Evolutionary conservation across 2,113 vertebrate genomes (phyloP).

Genomic region (Bombycilla garrulus): DNA sequence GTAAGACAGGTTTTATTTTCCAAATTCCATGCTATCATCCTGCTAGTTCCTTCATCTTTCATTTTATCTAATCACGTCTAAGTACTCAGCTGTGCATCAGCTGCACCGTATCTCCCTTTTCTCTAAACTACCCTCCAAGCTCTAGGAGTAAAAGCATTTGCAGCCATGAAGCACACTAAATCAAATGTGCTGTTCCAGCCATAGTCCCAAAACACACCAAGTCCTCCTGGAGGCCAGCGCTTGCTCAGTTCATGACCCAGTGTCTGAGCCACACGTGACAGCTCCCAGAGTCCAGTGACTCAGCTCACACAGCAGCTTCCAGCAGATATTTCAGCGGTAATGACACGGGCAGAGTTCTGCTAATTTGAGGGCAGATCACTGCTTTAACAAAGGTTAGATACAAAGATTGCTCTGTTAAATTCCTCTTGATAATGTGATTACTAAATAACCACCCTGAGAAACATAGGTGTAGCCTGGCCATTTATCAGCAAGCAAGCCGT

Average conservation of each 20-base stretch:
- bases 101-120: background rate
- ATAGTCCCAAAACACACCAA: background rate
- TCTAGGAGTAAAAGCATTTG: background rate
- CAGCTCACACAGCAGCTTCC: slow-evolving; percentile 22
- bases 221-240: background rate
- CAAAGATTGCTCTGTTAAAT: background rate
- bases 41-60: background rate
- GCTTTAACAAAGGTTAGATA: slow-evolving; percentile 13
- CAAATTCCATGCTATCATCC: background rate
- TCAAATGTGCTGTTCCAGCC: background rate
- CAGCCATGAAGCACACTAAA: background rate
- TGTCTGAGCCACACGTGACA: slow-evolving; percentile 27
- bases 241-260: slow-evolving; percentile 11
- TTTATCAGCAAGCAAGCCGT: background rate
- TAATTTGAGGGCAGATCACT: slow-evolving; percentile 24
- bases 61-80: background rate
- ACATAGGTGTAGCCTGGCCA: background rate
- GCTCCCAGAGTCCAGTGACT: background rate
- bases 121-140: background rate
- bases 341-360: slow-evolving; percentile 30
- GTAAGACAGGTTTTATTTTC: background rate
- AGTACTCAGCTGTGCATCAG: background rate
- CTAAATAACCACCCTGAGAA: background rate
- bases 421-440: background rate
- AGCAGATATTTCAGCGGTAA: background rate